Base-by-base conservation (phyloP, 2,888 invertebrate species). In the Gymnocheta viridis region DNA sequence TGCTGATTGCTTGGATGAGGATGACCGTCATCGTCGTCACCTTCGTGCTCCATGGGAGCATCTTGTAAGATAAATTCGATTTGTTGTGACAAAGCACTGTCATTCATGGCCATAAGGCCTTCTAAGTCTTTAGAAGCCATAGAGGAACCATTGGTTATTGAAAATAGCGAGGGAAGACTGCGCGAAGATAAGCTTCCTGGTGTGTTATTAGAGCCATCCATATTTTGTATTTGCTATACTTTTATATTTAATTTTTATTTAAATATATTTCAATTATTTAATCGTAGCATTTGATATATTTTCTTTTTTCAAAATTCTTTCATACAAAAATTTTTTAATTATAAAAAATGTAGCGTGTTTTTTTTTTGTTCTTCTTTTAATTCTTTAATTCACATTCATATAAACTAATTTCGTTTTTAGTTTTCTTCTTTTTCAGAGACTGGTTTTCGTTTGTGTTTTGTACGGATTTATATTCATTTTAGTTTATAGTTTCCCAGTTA, bases 51-150 rank as follows among this genome's bases (percentile, higher is more conserved):
- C 91, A 91, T 91, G 85, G 91, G 91, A 88, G 92, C 91, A 87
- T 91, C 92, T 86, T 91, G 91, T 84, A 91, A 88, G 85, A 91
- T 91, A 90, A 91, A 91, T 91, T 91, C 91, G 90, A 91, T 92
- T 90, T 91, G 91, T 89, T 92, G 91, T 86, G 91, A 91, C 87
- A 91, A 87, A 86, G 92, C 90, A 87, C 88, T 91, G 88, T 91
- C 92, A 85, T 90, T 91, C 87, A 92, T 90, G 86, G 91, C 89
- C 86, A 91, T 91, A 80, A 92, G 87, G 82, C 89, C 90, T 84
- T 92, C 91, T 86, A 91, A 87, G 84, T 91, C 92, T 86, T 86
- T 86, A 35, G 85, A 60, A 66, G 82, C 81, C 81, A 84, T 84
- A n/a, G 84, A 74, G 81, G 84, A 84, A 81, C 84, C 84, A 81